Base-by-base conservation (phyloP, 30 jellyfish, hydroid and myxozoan species). In the Clytia hemisphaerica region DNA sequence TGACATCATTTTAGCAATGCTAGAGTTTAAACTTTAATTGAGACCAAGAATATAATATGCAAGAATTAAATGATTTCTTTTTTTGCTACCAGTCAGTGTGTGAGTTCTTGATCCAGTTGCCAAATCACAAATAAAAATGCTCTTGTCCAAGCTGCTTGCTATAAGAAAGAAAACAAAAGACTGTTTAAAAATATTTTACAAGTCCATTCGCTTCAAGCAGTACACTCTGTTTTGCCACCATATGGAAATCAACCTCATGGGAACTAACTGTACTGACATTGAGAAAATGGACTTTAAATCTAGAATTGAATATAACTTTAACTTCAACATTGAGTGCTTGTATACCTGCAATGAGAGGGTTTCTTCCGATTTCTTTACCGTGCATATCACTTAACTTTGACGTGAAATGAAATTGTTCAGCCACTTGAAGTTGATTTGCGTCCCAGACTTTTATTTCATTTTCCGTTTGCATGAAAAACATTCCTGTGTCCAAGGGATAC, bases 401-500 rank as follows among this genome's bases (percentile, higher is more conserved):
- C 26, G 21, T 29, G 26, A 48, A 48, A 19, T 48, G 31, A 9
- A 48, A 48, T 9, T 48, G 21, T 29, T 48, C 21, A 48, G 61
- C 61, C 2, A 48, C 78, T n/a, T 65, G 69, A 4, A 65, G 36
- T 36, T 65, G 69, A 37, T 65, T 65, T 24, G 78, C 25, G 25
- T 65, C 78, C 78, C 78, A 65, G 4, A 65, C 15, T 65, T 37
- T 45, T 0, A 65, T 65, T 44, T 44, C 37, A 25, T 65, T 67
- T 9, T 67, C 78, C 21, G 71, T 12, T 4, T 12, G 70, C 18
- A 67, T 65, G 0, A 65, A n/a, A 44, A 65, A 65, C 70, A 65
- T 35, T 4, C 78, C 78, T 22, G 78, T 65, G 35, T 65, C 78
- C 2, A 35, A 67, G 0, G 78, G 78, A 2, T 65, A 65, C 78